Evolutionary conservation across 2,797 vertebrate species (phyloP), one percentile per base, ranked within the genome.

Genomic region (Euthynnus affinis): DNA sequence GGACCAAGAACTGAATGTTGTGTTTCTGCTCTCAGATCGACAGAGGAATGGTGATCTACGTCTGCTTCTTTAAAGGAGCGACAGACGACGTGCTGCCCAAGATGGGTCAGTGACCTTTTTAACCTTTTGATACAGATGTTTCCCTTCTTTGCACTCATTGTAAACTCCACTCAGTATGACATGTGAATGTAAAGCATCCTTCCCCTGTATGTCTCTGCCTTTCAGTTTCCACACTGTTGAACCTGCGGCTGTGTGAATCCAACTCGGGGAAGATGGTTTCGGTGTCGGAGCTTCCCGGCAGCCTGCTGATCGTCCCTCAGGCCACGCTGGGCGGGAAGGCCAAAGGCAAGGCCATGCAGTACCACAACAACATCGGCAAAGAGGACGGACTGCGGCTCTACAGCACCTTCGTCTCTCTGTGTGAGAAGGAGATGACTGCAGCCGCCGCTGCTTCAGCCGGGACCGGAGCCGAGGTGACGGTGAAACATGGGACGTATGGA

Each of bases 1-100:
- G 37, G 37, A 40, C 23, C 3, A 18, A 18, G 7, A 62, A 32
- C 0, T 64, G 6, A 29, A 27, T 53, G 88, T 46, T 86, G 40
- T 44, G 14, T 44, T 44, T 44, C 83, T 89, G 83, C 77, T 86
- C 6, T 1, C 90, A 99, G 98, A 95, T 99, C 83, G 91, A 95
- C 42, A 96, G 95, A 91, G 98, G 97, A 44, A 95, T 98, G 92
- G 95, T 99, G 86, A 95, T 99, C 87, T 99, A 98, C 61, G 84
- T 99, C 87, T 98, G 98, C 81, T 99, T 99, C 94, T 98, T 97
- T 84, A 98, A 97, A 95, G 97, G 96, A 84, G 96, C 97, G 69
- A 93, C 95, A 78, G 95, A 96, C 53, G 96, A 97, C 75, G 91
- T 98, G 61, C 88, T 99, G 84, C 94, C 96, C 32, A 97, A 96